phyloP scores from a whole-genome alignment of 1,140 invertebrate species.

The Epicauta chinensis region DNA sequence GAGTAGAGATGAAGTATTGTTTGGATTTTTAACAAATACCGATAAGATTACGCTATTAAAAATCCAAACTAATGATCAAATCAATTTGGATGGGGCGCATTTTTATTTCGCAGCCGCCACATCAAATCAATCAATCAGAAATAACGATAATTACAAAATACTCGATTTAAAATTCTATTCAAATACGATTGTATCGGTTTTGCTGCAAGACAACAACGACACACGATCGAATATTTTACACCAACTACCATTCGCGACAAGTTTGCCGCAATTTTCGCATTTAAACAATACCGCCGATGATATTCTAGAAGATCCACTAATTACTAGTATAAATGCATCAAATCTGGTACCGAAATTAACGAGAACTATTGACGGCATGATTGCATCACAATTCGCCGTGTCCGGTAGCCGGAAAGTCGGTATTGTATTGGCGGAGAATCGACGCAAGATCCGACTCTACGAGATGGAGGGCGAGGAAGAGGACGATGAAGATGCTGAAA shows the following conservation, averaged over 20 bases:
- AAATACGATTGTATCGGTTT: conserved; percentile 64
- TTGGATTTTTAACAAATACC: conserved; percentile 25
- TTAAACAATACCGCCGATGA: conserved; percentile 44
- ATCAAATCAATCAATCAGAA: neutral
- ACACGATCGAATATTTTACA: conserved; percentile 54
- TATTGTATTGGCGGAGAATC: conserved; percentile 73
- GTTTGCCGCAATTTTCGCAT: conserved; percentile 44
- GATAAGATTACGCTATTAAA: conserved; percentile 5
- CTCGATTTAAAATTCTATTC: conserved; percentile 79
- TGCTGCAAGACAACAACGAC: conserved; percentile 57
- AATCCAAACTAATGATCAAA: neutral
- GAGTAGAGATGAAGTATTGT: conserved; percentile 34
- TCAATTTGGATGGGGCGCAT: conserved; percentile 12
- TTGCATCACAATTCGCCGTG: conserved; percentile 67
- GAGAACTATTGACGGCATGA: conserved; percentile 67
- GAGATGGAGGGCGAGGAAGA: conserved; percentile 91
- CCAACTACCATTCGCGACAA: conserved; percentile 56
- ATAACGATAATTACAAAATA: conserved; percentile 41
- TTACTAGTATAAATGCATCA: conserved; percentile 21
- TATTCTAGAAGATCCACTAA: conserved; percentile 41
- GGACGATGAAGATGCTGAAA: conserved; percentile 67
- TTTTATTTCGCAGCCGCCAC: conserved; percentile 29
- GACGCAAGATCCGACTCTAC: conserved; percentile 74
- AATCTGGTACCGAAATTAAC: conserved; percentile 40
- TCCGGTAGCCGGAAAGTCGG: conserved; percentile 84